Base-by-base conservation (phyloP, 2,888 invertebrate species). In the Rhyacophila evoluta region DNA sequence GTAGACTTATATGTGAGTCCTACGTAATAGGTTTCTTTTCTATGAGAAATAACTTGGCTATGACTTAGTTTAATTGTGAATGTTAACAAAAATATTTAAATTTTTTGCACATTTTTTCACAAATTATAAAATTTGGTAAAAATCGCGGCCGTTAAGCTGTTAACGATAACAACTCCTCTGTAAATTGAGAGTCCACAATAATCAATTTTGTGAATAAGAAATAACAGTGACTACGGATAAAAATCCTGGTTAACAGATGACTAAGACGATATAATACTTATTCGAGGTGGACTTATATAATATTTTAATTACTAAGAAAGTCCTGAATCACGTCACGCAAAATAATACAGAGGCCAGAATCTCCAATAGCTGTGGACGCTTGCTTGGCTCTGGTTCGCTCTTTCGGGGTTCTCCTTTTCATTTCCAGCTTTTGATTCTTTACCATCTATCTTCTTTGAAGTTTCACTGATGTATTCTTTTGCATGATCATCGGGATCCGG, bases 261-360 rank as follows among this genome's bases (percentile, higher is more conserved):
- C 1, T 55, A 55, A 19, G 1, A 55, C 1, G 5, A 25, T 19
- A 55, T 55, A 55, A 55, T 55, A 55, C 55, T 55, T 55, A 55
- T 55, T 55, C 25, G 19, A 55, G 55, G 55, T 55, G 55, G 10
- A 10, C 25, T 55, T 25, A 55, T 19, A 25, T 8, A 8, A 55
- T 25, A 55, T 4, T 55, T 25, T 19, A 19, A 15, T 25, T 25
- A 70, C 70, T 29, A 70, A 70, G 29, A 70, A 8, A 55, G 55
- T 55, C 19, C 55, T 19, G 41, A 12, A 6, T 70, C 11, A 10
- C 19, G 55, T 79, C 79, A 82, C 33, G 82, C 80, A 72, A 82
- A 82, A 33, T 82, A 82, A 36, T 82, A 82, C 69, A 82, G 27
- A 1, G 82, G 82, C 82, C 82, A 82, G 2, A 81, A 79, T 4